These are phyloP conservation scores for Heliconius ismenius DNA, from an alignment of 2,888 invertebrate species.

Conservation along the genomic window DNA sequence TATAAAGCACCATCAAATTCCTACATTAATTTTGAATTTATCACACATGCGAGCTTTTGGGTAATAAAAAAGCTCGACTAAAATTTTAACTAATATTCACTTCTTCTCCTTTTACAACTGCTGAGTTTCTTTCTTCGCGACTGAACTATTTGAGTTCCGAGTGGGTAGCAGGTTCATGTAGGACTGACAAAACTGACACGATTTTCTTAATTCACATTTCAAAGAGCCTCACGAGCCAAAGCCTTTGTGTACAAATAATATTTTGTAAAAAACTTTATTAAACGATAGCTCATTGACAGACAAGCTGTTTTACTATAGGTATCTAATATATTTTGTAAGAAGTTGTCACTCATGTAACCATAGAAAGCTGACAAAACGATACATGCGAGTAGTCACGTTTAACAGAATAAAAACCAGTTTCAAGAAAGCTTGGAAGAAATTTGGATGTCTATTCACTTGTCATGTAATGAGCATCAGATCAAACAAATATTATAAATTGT, in stretches of 20 bases:
- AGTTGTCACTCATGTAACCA: constrained; percentile 6
- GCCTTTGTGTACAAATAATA: neutral
- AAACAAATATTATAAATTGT: too few species aligned
- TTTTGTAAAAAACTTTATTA: neutral
- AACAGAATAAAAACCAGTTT: constrained; percentile 22
- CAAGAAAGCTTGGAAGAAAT: constrained; percentile 5
- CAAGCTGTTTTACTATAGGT: neutral
- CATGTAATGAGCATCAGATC: neutral
- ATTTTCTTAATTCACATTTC: neutral
- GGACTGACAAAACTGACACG: neutral
- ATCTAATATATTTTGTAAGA: neutral
- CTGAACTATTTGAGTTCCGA: neutral
- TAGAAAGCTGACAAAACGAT: constrained; percentile 22
- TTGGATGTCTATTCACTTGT: constrained; percentile 18
- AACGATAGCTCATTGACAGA: too few species aligned
- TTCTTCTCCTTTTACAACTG: neutral
- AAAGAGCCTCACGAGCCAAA: neutral
- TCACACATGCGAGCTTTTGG: constrained; percentile 26
- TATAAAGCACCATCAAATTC: constrained; percentile 36
- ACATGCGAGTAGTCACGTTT: constrained; percentile 20
- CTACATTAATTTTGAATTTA: constrained; percentile 21
- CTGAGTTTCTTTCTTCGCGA: neutral
- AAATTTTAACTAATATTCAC: neutral
- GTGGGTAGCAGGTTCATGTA: neutral
- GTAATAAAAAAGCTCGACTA: neutral